phyloP scores from a whole-genome alignment of 1,140 invertebrate species.

The Rhynchophorus ferrugineus region DNA sequence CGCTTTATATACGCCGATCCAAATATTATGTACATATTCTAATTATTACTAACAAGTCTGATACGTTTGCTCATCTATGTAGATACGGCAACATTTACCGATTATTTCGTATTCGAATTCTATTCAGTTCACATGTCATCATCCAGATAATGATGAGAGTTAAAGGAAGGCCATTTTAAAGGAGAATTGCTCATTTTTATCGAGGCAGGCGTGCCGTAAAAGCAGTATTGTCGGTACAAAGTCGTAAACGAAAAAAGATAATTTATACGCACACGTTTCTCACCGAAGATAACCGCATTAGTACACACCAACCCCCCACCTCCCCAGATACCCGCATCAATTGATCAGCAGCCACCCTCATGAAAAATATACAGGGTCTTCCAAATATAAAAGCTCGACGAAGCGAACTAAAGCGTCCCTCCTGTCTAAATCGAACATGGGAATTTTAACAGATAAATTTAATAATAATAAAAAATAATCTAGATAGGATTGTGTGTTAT shows the following conservation, averaged over 20 bases:
- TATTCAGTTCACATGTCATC: slow-evolving; percentile 8
- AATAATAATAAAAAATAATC: neutral
- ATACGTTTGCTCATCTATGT: slow-evolving; percentile 26
- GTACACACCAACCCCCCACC: no score
- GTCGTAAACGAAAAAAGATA: no score
- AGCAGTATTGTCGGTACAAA: no score
- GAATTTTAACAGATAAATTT: neutral
- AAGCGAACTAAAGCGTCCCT: neutral
- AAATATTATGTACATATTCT: slow-evolving; percentile 12
- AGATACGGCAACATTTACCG: slow-evolving; percentile 8
- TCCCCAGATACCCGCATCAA: no score
- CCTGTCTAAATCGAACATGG: neutral
- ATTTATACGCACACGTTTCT: slow-evolving; percentile 1
- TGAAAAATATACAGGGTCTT: slow-evolving; percentile 8
- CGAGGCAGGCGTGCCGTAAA: no score
- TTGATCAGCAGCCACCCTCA: no score
- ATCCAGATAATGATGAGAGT: neutral
- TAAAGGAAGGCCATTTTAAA: neutral
- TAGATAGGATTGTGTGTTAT: neutral
- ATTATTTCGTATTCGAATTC: slow-evolving; percentile 7
- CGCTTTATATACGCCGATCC: neutral
- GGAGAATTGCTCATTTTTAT: no score
- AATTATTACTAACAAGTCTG: slow-evolving; percentile 23
- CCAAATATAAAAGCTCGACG: neutral
- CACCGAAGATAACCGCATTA: neutral